Conservation (phyloP, 2,888 invertebrate species). For the Julus scandinavius region DNA sequence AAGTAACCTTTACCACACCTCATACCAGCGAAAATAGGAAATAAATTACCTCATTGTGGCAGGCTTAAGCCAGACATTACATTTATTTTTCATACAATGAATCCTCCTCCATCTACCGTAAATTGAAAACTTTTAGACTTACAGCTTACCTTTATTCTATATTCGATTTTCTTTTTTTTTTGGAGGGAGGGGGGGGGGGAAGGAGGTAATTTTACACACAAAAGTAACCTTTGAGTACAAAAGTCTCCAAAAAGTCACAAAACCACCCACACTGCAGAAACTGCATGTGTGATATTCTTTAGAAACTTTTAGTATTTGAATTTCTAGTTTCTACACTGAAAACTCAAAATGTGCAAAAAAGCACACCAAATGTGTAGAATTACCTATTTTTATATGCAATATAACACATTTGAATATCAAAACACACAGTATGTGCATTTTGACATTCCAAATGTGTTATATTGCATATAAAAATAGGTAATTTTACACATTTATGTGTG, state of each 20-base stretch:
- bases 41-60: not conserved
- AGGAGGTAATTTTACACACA: not conserved
- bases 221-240: not conserved
- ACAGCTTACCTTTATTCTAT: not conserved
- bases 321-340: not conserved
- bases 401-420: no score
- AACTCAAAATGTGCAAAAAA: no score
- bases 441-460: no score
- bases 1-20: no score
- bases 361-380: no score
- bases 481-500: no score
- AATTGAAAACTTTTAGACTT: not conserved
- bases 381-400: no score
- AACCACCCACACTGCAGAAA: not conserved
- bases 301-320: not conserved
- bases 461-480: no score
- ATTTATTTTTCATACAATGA: not conserved
- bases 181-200: no score
- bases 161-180: not conserved
- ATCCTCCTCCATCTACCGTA: not conserved
- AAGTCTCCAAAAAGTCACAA: not conserved
- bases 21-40: no score
- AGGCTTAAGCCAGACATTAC: not conserved
- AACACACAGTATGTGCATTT: no score
- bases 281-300: not conserved